Evolutionary conservation across 2,113 vertebrate species (phyloP).

Genomic region (Pseudopipra pipra): DNA sequence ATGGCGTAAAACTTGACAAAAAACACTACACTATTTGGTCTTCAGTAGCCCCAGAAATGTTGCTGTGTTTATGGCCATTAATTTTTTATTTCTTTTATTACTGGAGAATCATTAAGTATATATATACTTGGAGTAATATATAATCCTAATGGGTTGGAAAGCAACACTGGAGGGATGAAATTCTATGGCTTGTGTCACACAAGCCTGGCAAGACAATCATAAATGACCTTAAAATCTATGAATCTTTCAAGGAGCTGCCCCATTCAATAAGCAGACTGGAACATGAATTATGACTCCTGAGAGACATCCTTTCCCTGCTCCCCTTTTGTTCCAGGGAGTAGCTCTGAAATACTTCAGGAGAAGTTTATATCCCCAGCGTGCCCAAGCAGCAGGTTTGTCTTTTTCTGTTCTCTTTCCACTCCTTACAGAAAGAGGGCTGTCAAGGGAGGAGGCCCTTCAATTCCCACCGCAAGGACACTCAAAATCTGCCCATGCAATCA

Average conservation of each 20-base stretch:
- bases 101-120: slow-evolving; percentile 34
- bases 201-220: slow-evolving; percentile 49
- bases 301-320: slow-evolving; percentile 10
- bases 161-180: slow-evolving; percentile 32
- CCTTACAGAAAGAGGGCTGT: neutral
- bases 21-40: neutral
- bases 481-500: neutral
- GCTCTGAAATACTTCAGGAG: slow-evolving; percentile 5
- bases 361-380: neutral
- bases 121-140: slow-evolving; percentile 12
- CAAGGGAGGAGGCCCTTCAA: neutral
- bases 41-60: neutral
- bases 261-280: slow-evolving; percentile 40
- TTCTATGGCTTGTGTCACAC: slow-evolving; percentile 46
- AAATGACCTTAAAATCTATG: slow-evolving; percentile 57
- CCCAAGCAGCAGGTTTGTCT: neutral
- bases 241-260: slow-evolving; percentile 55
- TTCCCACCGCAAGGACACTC: neutral
- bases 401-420: neutral
- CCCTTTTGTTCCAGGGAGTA: slow-evolving; percentile 11
- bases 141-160: slow-evolving; percentile 34
- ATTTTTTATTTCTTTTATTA: slow-evolving; percentile 26
- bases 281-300: neutral
- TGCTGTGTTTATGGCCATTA: slow-evolving; percentile 2
- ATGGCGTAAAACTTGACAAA: neutral